phyloP scores from a whole-genome alignment of 92 coral and sea anemone genomes.

The Scolanthus callimorphus region DNA sequence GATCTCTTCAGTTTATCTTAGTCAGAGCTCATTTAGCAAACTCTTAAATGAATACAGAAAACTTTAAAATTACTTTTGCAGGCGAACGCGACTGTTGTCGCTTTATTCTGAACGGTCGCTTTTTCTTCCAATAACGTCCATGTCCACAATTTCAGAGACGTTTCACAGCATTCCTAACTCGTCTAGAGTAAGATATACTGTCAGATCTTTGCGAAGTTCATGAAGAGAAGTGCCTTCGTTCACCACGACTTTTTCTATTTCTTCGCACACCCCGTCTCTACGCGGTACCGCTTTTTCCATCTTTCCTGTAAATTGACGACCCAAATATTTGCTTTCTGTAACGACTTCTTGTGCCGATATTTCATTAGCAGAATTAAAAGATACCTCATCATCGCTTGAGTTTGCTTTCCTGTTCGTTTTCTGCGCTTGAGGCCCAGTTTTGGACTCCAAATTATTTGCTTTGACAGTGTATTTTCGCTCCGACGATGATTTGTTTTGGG shows the following conservation, averaged over 20 bases:
- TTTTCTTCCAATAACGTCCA: no score
- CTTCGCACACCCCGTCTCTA: constrained; percentile 34
- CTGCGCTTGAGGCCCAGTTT: not conserved
- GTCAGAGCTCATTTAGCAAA: no score
- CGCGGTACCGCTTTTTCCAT: constrained; percentile 5
- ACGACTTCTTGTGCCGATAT: not conserved
- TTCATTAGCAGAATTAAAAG: not conserved
- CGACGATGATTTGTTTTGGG: not conserved
- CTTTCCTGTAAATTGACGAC: no score
- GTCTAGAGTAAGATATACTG: constrained; percentile 31
- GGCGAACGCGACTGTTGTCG: no score
- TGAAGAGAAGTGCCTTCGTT: constrained; percentile 37
- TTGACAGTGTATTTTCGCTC: not conserved
- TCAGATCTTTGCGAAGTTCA: constrained; percentile 33
- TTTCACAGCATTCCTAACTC: constrained; percentile 31
- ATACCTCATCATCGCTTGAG: not conserved
- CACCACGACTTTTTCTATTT: constrained; percentile 27
- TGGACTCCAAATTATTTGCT: not conserved
- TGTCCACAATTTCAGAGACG: no score
- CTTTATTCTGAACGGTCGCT: no score
- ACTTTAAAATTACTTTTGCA: no score
- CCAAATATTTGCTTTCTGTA: not conserved
- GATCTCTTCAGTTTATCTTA: no score
- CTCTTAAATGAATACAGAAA: no score
- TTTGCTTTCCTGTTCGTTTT: not conserved